phyloP scores from a whole-genome alignment of 2,797 vertebrate genomes.

The Trematomus bernacchii region DNA sequence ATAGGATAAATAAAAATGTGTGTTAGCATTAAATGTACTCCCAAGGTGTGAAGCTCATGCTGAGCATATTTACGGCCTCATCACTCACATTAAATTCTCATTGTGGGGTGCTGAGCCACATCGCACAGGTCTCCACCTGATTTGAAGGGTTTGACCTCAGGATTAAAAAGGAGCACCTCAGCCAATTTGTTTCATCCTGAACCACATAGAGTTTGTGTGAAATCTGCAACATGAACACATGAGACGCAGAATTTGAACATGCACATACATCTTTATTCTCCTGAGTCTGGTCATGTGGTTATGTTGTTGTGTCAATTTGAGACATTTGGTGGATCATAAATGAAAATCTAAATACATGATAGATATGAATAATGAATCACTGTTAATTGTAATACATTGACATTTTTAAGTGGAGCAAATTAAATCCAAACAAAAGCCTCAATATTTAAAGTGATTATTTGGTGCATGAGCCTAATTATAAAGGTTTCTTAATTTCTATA shows the following conservation, averaged over 20 bases:
- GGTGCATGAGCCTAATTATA: background rate
- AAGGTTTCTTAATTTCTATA: background rate
- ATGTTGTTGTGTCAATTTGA: background rate
- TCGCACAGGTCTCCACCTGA: background rate
- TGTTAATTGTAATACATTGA: background rate
- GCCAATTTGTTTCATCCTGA: no score
- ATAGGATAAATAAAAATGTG: background rate
- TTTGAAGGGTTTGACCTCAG: background rate
- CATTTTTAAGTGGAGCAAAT: background rate
- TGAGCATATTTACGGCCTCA: background rate
- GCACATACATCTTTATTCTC: background rate
- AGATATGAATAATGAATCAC: background rate
- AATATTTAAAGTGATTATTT: background rate
- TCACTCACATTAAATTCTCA: background rate
- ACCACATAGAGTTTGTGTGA: background rate
- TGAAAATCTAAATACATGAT: background rate
- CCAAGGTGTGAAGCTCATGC: constrained; percentile 6
- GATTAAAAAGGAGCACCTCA: background rate
- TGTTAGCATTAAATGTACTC: background rate
- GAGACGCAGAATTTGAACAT: background rate
- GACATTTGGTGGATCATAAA: background rate
- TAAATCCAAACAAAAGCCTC: background rate
- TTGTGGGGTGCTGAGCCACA: background rate
- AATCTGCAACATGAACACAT: background rate
- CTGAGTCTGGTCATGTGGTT: background rate